These are phyloP conservation scores for Drosophila limbata DNA, from an alignment of 2,888 invertebrate species.

Conservation along the genomic window DNA sequence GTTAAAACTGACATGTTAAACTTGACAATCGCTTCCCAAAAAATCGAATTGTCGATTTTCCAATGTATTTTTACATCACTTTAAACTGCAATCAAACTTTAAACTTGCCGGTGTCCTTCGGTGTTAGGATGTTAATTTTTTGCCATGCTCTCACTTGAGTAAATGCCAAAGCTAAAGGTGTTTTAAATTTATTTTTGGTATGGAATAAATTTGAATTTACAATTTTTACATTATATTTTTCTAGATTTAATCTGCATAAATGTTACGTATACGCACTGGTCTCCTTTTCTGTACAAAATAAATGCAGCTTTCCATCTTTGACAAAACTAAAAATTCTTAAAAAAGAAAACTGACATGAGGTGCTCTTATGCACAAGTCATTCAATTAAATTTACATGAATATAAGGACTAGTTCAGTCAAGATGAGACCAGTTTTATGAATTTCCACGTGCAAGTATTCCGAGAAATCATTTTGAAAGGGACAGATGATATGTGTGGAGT, in stretches of 20 bases:
- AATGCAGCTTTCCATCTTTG: constrained; percentile 6
- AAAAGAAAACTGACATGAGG: not conserved
- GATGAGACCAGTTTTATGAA: constrained; percentile 38
- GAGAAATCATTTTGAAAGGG: constrained; percentile 19
- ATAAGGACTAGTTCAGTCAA: not conserved
- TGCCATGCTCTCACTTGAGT: not conserved
- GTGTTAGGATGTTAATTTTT: no score
- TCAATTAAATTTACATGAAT: constrained; percentile 7
- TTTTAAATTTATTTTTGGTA: not conserved
- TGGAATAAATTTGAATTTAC: not conserved
- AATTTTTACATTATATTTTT: not conserved
- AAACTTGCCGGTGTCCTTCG: no score
- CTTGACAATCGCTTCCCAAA: no score
- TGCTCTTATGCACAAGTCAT: constrained; percentile 7
- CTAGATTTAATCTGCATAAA: not conserved
- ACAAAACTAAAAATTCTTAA: not conserved
- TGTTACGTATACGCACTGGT: not conserved
- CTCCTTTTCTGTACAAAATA: not conserved
- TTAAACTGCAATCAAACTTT: no score
- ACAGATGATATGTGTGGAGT: constrained; percentile 15
- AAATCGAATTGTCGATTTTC: no score
- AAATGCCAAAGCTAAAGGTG: not conserved
- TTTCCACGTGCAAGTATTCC: constrained; percentile 49
- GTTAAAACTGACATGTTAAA: no score
- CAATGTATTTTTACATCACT: no score